Conservation (phyloP, 2,888 invertebrate genomes). For the Leucoptera coffeella region DNA sequence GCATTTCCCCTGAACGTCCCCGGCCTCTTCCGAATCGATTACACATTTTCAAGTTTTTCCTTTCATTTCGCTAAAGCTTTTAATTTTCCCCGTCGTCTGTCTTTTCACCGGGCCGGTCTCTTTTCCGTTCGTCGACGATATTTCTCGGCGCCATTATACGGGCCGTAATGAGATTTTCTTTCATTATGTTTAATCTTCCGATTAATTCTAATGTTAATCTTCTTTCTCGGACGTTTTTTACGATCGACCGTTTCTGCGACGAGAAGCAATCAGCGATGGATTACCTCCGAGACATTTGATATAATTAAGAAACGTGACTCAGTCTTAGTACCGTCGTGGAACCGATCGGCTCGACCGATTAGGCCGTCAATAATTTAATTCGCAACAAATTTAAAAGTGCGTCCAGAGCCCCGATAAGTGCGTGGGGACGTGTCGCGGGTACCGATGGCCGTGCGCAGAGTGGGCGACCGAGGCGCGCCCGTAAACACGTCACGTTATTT, state of each 20-base stretch:
- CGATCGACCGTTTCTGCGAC: constrained; percentile 28
- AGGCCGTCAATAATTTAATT: constrained; percentile 50
- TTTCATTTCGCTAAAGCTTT: constrained; percentile 49
- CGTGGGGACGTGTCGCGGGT: constrained; percentile 44
- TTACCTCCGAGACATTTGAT: constrained; percentile 29
- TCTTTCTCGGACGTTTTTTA: constrained; percentile 40
- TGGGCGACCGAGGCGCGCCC: constrained; percentile 48
- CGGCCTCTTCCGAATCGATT: constrained; percentile 50
- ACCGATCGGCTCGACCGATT: constrained; percentile 29
- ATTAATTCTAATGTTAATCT: constrained; percentile 54
- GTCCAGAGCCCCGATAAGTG: constrained; percentile 40
- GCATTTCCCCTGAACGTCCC: constrained; percentile 33
- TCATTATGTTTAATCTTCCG: constrained; percentile 54
- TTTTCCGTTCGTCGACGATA: constrained; percentile 28
- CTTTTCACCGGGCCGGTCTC: constrained; percentile 30
- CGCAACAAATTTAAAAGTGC: constrained; percentile 48
- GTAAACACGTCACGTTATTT: constrained; percentile 56
- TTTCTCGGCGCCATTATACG: constrained; percentile 49
- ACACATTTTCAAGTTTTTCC: constrained; percentile 51
- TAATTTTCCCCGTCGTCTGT: constrained; percentile 48
- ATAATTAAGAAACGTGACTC: constrained; percentile 46
- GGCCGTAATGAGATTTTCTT: constrained; percentile 51
- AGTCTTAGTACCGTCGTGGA: constrained; percentile 9
- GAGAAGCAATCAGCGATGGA: constrained; percentile 23
- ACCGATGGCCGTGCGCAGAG: constrained; percentile 40